A percentile compares a stretch with the other conserved stretches of the same genome.
Conservation (phyloP, 2,888 invertebrate species). For the Lomographa bimaculata region DNA sequence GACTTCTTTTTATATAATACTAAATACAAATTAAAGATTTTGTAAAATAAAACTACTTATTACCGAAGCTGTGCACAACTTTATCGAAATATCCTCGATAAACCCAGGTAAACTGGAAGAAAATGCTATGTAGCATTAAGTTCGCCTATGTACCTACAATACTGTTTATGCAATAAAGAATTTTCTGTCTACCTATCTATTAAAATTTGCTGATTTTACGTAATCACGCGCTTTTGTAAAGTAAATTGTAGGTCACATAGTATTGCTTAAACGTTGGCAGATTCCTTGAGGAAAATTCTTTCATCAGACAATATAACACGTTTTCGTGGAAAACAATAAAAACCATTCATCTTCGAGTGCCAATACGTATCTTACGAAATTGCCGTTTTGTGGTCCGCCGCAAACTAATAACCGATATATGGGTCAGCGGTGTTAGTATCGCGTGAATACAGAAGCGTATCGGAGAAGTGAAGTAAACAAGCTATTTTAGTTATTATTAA, state of each 20-base stretch:
- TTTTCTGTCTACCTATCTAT: no score
- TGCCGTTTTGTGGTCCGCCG: slow-evolving; percentile 28
- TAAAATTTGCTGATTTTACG: no score
- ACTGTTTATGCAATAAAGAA: no score
- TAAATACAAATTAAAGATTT: no score
- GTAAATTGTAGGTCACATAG: slow-evolving; percentile 7
- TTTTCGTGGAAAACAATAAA: slow-evolving; percentile 19
- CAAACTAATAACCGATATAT: slow-evolving; percentile 38
- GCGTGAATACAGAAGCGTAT: slow-evolving; percentile 31
- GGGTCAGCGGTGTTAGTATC: slow-evolving; percentile 41
- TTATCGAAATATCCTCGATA: no score
- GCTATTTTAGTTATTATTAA: slow-evolving; percentile 34
- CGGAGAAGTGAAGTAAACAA: slow-evolving; percentile 26
- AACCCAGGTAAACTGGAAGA: no score
- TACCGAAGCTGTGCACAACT: no score
- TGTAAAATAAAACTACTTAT: no score
- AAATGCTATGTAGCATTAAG: no score
- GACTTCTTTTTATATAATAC: no score
- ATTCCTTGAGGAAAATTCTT: slow-evolving; percentile 17
- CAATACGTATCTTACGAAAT: slow-evolving; percentile 30
- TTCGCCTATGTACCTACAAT: no score
- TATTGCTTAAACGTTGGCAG: slow-evolving; percentile 7
- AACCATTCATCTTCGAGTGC: slow-evolving; percentile 19
- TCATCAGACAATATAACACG: slow-evolving; percentile 3
- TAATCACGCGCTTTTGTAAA: no score